These are phyloP conservation scores for Poecilia latipinna DNA, from an alignment of 2,113 vertebrate species.

Conservation along the genomic window DNA sequence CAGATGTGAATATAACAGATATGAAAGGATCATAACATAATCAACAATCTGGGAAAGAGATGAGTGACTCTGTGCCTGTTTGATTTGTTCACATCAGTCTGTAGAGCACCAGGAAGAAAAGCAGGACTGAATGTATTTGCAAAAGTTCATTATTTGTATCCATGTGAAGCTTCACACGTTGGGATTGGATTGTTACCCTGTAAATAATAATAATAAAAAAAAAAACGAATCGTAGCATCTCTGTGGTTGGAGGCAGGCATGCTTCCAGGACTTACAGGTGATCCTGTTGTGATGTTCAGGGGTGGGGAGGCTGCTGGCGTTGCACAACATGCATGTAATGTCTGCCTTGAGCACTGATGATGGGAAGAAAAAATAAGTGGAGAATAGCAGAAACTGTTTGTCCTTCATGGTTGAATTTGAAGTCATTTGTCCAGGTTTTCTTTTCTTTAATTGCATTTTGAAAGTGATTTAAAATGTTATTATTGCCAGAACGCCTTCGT, in stretches of 20 bases:
- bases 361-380: slow-evolving; percentile 3
- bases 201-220: too few species aligned
- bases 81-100: too few species aligned
- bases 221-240: too few species aligned
- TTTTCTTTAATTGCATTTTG: slow-evolving; percentile 12
- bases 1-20: neutral
- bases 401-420: neutral
- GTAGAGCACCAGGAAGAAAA: too few species aligned
- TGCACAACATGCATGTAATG: slow-evolving; percentile 17
- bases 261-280: too few species aligned
- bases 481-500: neutral
- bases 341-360: neutral
- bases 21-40: neutral
- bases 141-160: too few species aligned
- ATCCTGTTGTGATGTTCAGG: slow-evolving; percentile 8
- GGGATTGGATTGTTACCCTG: too few species aligned
- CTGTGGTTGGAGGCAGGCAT: too few species aligned
- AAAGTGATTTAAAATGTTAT: neutral
- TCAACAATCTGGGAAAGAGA: too few species aligned
- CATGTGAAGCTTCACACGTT: too few species aligned
- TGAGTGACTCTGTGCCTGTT: too few species aligned
- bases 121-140: too few species aligned
- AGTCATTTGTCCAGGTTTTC: neutral
- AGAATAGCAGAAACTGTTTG: neutral
- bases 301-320: neutral